Percentiles rank a stretch among this genome's conserved stretches.
Evolutionary conservation across 2,113 vertebrate species (phyloP).

Genomic region (Salminus brasiliensis): DNA sequence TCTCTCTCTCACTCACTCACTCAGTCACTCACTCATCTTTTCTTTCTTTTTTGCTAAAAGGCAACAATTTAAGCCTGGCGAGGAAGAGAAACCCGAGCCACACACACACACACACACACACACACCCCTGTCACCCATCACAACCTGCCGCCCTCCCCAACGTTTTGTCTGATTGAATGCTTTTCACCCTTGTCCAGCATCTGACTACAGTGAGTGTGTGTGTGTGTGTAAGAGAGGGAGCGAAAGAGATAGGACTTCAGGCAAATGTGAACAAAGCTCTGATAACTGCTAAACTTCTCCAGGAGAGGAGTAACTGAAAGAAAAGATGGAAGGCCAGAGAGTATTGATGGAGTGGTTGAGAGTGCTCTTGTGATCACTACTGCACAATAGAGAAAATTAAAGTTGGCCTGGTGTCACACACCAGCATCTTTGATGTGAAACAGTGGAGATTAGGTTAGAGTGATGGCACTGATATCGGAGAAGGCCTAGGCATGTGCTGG

Average conservation of each 20-base stretch:
- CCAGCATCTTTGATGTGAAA: constrained; percentile 44
- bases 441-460: constrained; percentile 57
- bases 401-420: constrained; percentile 20
- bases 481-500: background rate
- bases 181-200: constrained; percentile 47
- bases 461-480: constrained; percentile 1
- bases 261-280: constrained; percentile 47
- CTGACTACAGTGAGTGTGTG: constrained; percentile 16
- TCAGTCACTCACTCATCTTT: constrained; percentile 36
- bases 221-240: background rate
- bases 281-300: constrained; percentile 15
- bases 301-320: constrained; percentile 20
- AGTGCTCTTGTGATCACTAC: too few relatives aligned
- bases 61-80: constrained; percentile 34
- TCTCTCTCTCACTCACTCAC: too few relatives aligned
- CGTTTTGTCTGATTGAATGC: constrained; percentile 74
- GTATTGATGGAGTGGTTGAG: too few relatives aligned
- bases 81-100: constrained; percentile 29
- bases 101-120: constrained; percentile 16
- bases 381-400: background rate
- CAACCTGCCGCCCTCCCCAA: constrained; percentile 52
- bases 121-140: constrained; percentile 27
- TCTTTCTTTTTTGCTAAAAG: constrained; percentile 34
- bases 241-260: constrained; percentile 59
- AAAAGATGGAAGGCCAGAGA: background rate